Evolutionary conservation across 2,888 invertebrate species (phyloP).

Genomic region (Metellina segmentata): DNA sequence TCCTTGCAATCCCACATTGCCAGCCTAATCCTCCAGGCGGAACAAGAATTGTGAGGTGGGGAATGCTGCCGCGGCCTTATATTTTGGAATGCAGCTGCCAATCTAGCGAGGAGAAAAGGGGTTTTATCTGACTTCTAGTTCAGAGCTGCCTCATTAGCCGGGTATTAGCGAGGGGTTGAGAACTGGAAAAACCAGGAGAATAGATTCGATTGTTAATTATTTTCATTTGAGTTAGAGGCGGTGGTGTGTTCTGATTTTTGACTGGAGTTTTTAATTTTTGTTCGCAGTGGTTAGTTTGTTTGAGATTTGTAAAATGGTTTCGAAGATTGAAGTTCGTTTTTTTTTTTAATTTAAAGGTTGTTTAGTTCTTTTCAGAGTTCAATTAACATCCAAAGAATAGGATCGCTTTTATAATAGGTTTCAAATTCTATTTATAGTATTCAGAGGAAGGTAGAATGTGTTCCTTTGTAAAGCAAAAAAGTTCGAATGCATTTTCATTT

Average conservation of each 20-base stretch:
- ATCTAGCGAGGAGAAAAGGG: not conserved
- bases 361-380: too few relatives aligned
- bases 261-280: too few relatives aligned
- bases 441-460: too few relatives aligned
- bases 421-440: too few relatives aligned
- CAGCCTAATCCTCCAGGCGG: conserved; percentile 41
- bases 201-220: conserved; percentile 39
- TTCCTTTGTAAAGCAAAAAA: too few relatives aligned
- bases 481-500: too few relatives aligned
- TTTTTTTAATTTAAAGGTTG: too few relatives aligned
- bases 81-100: conserved; percentile 28
- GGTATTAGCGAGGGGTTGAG: conserved; percentile 19
- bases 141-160: conserved; percentile 39
- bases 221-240: conserved; percentile 1
- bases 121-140: conserved; percentile 31
- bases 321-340: too few relatives aligned
- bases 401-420: too few relatives aligned
- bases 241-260: not conserved
- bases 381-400: too few relatives aligned
- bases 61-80: not conserved
- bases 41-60: conserved; percentile 24
- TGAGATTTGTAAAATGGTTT: too few relatives aligned
- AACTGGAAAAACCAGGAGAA: conserved; percentile 1
- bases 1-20: not conserved
- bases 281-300: too few relatives aligned